Evolutionary conservation across 2,113 vertebrate species (phyloP), one percentile per base, ranked within the genome.

Genomic region (Calcarius ornatus): DNA sequence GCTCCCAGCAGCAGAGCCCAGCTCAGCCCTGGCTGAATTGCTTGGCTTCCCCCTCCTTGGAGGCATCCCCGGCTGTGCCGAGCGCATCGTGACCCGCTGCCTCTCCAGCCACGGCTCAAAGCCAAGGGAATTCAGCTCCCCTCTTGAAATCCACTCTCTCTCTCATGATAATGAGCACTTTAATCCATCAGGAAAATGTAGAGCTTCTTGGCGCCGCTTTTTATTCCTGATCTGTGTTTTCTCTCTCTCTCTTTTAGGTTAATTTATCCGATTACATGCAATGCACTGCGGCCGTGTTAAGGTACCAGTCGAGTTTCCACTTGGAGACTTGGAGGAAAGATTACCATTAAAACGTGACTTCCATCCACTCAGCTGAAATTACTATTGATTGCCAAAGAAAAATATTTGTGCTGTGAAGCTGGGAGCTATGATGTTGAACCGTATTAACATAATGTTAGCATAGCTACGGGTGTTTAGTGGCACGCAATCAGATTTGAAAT

Each of bases 341-440:
- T 98, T 98, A 98, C 97, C 97, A 98, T 98, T 98, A 98, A 98
- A 98, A 98, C 97, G 98, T 98, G 98, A 98, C 98, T 98, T 98
- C 97, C 98, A 98, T 98, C 98, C 98, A 98, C 98, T 98, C 97
- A 98, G 97, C 98, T 98, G 98, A 98, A 98, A 98, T 98, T 98
- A 98, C 98, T 98, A 98, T 98, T 98, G 98, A 98, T 98, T 98
- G 98, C 97, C 97, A 97, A 98, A 98, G 98, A 98, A 98, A 98
- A 98, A 98, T 98, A 98, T 98, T 98, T 98, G 98, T 98, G 98
- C 98, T 98, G 98, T 98, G 98, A 97, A 98, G 97, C 98, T 98
- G 97, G 98, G 98, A 98, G 98, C 98, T 98, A 98, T 98, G 98
- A 98, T 98, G 98, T 98, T 98, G 98, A 98, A 98, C 97, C 96